These are phyloP conservation scores for Gavia stellata DNA, from an alignment of 2,113 vertebrate genomes.

Conservation along the genomic window DNA sequence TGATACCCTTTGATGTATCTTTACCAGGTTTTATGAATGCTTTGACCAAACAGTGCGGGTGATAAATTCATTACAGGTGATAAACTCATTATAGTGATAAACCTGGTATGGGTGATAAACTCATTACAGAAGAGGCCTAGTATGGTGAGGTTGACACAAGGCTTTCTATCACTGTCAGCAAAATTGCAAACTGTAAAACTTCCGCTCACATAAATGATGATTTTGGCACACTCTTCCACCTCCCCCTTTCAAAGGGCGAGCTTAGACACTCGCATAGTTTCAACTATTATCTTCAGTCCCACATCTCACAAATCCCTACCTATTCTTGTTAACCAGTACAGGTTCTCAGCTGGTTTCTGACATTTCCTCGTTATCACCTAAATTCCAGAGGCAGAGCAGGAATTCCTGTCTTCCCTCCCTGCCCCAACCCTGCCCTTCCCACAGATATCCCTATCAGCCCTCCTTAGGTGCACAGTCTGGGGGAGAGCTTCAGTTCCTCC, in stretches of 20 bases:
- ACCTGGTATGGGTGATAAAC: conserved; percentile 30
- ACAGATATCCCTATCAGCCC: background rate
- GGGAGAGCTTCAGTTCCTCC: background rate
- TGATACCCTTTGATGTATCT: conserved; percentile 16
- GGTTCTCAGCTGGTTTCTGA: background rate
- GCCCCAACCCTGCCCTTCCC: background rate
- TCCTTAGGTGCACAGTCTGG: background rate
- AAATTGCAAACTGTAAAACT: conserved; percentile 40
- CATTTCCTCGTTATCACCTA: background rate
- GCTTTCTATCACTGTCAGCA: conserved; percentile 52
- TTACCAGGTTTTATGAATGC: conserved; percentile 40
- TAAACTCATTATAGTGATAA: conserved; percentile 52
- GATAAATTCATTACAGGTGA: conserved; percentile 56
- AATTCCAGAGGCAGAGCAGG: background rate
- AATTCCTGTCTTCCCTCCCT: background rate
- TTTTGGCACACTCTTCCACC: conserved; percentile 14
- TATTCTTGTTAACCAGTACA: background rate
- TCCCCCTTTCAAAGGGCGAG: background rate
- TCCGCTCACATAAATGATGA: background rate
- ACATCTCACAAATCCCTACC: background rate
- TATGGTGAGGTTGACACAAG: background rate
- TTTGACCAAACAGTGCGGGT: conserved; percentile 20
- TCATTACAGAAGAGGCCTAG: conserved; percentile 11
- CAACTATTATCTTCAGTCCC: background rate
- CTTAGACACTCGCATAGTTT: background rate